These are phyloP conservation scores for Pitangus sulphuratus DNA, from an alignment of 2,797 vertebrate genomes.

Conservation along the genomic window DNA sequence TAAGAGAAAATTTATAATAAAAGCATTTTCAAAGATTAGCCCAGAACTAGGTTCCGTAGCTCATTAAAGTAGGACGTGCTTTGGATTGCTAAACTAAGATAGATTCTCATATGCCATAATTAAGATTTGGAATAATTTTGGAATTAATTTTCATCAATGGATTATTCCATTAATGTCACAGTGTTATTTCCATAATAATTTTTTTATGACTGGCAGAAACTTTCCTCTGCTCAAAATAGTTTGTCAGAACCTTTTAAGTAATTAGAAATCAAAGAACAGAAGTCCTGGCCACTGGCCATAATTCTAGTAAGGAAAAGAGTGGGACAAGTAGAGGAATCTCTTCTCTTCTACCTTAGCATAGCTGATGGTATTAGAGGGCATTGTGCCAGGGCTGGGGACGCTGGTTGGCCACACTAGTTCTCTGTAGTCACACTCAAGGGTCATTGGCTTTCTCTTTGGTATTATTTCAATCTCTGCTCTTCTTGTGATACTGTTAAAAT, in stretches of 20 bases:
- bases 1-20: neutral
- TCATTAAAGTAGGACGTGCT: neutral
- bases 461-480: neutral
- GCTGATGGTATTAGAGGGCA: fast-evolving
- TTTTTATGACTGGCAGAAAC: neutral
- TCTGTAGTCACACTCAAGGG: neutral
- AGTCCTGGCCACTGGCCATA: neutral
- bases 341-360: neutral
- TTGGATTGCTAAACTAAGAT: neutral
- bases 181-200: neutral
- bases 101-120: neutral
- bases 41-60: neutral
- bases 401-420: neutral
- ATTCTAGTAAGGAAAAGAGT: neutral
- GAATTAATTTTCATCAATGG: neutral
- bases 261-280: neutral
- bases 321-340: neutral
- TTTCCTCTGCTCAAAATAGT: neutral
- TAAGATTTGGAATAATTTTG: neutral
- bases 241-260: neutral
- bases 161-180: neutral
- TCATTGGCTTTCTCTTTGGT: neutral
- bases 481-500: neutral
- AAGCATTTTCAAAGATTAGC: neutral
- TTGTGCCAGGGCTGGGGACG: neutral